Evolutionary conservation across 2,888 invertebrate genomes (phyloP).

Genomic region (Pseudoips prasinana): DNA sequence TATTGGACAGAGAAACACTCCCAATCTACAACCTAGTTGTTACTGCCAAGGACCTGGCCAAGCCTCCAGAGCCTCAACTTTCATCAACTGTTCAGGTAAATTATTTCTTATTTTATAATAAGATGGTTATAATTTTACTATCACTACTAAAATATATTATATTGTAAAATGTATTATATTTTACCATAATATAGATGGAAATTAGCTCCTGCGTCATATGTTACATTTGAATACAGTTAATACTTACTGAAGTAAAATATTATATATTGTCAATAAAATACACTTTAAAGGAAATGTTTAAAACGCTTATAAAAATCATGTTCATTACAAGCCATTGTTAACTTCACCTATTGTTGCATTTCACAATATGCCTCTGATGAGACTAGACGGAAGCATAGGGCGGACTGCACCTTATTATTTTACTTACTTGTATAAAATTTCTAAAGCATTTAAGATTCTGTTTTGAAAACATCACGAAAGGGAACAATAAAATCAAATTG

Average conservation of each 20-base stretch:
- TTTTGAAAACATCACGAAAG: slow-evolving; percentile 9
- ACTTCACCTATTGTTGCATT: slow-evolving; percentile 39
- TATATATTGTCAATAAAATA: slow-evolving; percentile 4
- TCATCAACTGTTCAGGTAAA: slow-evolving; percentile 92
- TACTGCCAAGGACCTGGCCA: slow-evolving; percentile 92
- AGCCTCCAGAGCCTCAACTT: slow-evolving; percentile 86
- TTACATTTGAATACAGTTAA: too few relatives aligned
- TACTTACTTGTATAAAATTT: slow-evolving; percentile 16
- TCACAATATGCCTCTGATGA: slow-evolving; percentile 47
- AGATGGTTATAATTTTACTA: too few relatives aligned
- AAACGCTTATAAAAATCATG: slow-evolving; percentile 22
- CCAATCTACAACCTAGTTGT: slow-evolving; percentile 92
- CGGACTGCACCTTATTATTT: slow-evolving; percentile 18
- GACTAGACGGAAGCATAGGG: slow-evolving; percentile 27
- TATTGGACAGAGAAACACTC: slow-evolving; percentile 91
- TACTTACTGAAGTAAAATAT: too few relatives aligned
- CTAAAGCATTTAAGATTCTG: slow-evolving; percentile 10
- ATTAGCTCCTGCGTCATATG: too few relatives aligned
- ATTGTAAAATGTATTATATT: too few relatives aligned
- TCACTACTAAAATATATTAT: too few relatives aligned
- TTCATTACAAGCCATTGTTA: slow-evolving; percentile 53
- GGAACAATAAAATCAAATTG: slow-evolving; percentile 15
- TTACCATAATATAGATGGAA: too few relatives aligned
- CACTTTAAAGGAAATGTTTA: slow-evolving; percentile 24
- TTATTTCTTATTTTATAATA: too few relatives aligned